A percentile compares a stretch with the other conserved stretches of the same genome.
Evolutionary conservation across 2,888 invertebrate genomes (phyloP).

Genomic region (Xanthia icteritia): DNA sequence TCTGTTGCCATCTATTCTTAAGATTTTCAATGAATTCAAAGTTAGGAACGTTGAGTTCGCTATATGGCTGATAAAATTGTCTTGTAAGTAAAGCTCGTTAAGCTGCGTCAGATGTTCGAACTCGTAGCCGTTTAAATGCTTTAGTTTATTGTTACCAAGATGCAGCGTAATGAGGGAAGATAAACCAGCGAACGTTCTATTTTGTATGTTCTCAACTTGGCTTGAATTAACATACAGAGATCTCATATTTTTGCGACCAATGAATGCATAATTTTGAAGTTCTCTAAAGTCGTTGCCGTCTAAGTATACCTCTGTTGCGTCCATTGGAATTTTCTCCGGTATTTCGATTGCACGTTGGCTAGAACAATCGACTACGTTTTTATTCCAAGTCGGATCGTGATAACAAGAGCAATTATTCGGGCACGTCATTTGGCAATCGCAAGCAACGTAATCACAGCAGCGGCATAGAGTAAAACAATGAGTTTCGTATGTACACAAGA

Average conservation of each 20-base stretch:
- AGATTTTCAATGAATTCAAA: slow-evolving; percentile 93
- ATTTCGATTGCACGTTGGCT: slow-evolving; percentile 94
- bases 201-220: slow-evolving; percentile 95
- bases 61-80: slow-evolving; percentile 94
- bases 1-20: slow-evolving; percentile 96
- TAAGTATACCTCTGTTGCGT: slow-evolving; percentile 97
- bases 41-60: slow-evolving; percentile 94
- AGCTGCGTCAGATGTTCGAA: slow-evolving; percentile 95
- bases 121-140: slow-evolving; percentile 94
- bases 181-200: slow-evolving; percentile 96
- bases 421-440: slow-evolving; percentile 99
- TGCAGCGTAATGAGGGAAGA: slow-evolving; percentile 95
- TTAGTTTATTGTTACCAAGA: slow-evolving; percentile 96
- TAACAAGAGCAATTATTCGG: slow-evolving; percentile 98
- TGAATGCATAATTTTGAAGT: slow-evolving; percentile 96
- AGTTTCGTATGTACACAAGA: slow-evolving; percentile 96
- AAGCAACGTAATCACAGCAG: slow-evolving; percentile 98
- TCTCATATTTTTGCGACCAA: slow-evolving; percentile 97
- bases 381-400: slow-evolving; percentile 98
- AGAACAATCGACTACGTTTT: slow-evolving; percentile 97
- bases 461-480: slow-evolving; percentile 98
- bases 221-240: slow-evolving; percentile 96
- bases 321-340: slow-evolving; percentile 97
- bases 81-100: slow-evolving; percentile 95
- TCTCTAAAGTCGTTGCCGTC: slow-evolving; percentile 97